These are phyloP conservation scores for Lepidurus packardi DNA, from an alignment of 1,140 invertebrate genomes.

Conservation along the genomic window DNA sequence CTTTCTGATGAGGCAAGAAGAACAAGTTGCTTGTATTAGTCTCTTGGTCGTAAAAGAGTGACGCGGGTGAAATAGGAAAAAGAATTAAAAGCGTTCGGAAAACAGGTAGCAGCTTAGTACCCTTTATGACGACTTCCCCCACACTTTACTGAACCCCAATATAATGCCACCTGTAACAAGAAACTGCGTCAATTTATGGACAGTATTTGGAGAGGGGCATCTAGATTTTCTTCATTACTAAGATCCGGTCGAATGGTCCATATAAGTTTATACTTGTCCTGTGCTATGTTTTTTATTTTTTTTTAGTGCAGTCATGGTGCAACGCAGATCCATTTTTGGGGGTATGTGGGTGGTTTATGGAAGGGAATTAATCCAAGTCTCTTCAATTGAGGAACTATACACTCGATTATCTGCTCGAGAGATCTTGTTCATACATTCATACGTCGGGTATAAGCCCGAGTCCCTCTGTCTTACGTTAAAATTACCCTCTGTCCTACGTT, in stretches of 20 bases:
- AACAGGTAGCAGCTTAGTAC: background rate
- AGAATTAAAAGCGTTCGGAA: background rate
- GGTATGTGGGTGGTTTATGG: background rate
- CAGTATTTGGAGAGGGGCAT: background rate
- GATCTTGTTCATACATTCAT: too few relatives aligned
- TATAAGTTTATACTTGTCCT: background rate
- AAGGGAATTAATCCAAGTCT: background rate
- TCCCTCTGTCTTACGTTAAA: too few relatives aligned
- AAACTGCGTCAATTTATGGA: conserved; percentile 21
- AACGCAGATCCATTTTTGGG: background rate
- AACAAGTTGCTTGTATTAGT: background rate
- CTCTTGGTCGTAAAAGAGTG: background rate
- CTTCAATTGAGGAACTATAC: background rate
- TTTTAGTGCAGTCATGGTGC: conserved; percentile 9
- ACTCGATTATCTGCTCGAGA: background rate
- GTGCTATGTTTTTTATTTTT: background rate
- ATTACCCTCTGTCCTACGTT: too few relatives aligned
- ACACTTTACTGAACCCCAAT: background rate
- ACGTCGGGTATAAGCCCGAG: too few relatives aligned
- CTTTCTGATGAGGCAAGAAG: background rate
- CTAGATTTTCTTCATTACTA: background rate
- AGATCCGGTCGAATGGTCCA: background rate
- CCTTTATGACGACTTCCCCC: background rate
- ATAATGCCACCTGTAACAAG: background rate
- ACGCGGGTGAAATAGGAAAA: background rate